A percentile compares a stretch with the other conserved stretches of the same genome.
Conservation (phyloP, 2,797 vertebrate species). For the Glossophaga mutica region DNA sequence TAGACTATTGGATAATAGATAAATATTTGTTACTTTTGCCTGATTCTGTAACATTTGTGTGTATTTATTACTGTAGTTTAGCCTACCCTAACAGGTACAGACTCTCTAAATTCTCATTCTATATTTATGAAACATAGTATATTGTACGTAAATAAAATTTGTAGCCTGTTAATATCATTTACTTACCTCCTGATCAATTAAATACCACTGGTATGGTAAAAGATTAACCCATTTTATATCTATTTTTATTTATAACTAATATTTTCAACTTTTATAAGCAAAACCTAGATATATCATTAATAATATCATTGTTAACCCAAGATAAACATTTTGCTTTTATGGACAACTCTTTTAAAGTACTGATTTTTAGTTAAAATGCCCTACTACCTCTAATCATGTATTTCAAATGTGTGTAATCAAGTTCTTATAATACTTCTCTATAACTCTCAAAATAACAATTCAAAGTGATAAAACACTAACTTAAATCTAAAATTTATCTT, state of each 20-base stretch:
- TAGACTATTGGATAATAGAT: neutral
- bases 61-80: neutral
- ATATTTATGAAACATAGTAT: neutral
- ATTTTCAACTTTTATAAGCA: neutral
- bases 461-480: constrained; percentile 38
- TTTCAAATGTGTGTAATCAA: constrained; percentile 43
- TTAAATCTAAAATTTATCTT: constrained; percentile 3
- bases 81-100: neutral
- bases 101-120: constrained; percentile 1
- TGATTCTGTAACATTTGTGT: neutral
- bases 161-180: neutral
- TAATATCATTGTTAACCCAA: neutral
- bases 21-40: neutral
- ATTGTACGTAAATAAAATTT: neutral
- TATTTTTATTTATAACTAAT: neutral
- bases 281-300: neutral
- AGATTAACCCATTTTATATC: neutral
- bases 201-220: neutral
- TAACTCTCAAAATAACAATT: constrained; percentile 40
- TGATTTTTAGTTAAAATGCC: neutral
- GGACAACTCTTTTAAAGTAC: neutral
- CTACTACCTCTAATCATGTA: neutral
- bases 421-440: neutral
- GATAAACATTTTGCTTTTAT: neutral
- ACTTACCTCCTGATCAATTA: neutral